These are phyloP conservation scores for Myotis findleyi DNA, from an alignment of 2,797 vertebrate species.

Conservation along the genomic window DNA sequence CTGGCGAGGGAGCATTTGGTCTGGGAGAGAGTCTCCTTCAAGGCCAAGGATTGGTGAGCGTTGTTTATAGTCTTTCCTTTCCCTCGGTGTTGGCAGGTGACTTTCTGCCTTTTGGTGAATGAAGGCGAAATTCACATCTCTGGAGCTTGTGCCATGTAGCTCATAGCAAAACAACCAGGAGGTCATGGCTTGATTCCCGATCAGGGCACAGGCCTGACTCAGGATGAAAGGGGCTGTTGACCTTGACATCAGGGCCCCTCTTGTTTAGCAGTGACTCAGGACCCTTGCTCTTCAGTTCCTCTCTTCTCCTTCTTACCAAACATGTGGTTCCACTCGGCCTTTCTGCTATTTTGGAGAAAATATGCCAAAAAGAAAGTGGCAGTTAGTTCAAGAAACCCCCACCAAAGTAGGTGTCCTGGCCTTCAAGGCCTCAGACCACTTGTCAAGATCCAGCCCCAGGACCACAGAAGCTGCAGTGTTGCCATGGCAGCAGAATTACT, in stretches of 20 bases:
- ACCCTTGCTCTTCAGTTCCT: not conserved
- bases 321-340: not conserved
- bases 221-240: not conserved
- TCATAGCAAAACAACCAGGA: not conserved
- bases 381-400: not conserved
- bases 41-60: not conserved
- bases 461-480: not conserved
- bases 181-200: too few relatives aligned
- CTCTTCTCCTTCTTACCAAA: not conserved
- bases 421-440: not conserved
- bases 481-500: accelerated
- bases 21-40: not conserved
- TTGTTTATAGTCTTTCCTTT: not conserved
- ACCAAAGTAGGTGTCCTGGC: not conserved
- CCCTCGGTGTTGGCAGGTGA: not conserved
- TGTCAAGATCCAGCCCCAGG: not conserved
- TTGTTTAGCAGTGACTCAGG: not conserved
- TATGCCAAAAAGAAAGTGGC: not conserved
- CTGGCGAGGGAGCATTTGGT: not conserved
- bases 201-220: not conserved
- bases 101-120: not conserved
- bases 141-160: too few relatives aligned
- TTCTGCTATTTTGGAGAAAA: not conserved
- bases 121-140: not conserved
- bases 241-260: not conserved